phyloP scores from a whole-genome alignment of 2,797 vertebrate genomes.

The Molossus molossus region DNA sequence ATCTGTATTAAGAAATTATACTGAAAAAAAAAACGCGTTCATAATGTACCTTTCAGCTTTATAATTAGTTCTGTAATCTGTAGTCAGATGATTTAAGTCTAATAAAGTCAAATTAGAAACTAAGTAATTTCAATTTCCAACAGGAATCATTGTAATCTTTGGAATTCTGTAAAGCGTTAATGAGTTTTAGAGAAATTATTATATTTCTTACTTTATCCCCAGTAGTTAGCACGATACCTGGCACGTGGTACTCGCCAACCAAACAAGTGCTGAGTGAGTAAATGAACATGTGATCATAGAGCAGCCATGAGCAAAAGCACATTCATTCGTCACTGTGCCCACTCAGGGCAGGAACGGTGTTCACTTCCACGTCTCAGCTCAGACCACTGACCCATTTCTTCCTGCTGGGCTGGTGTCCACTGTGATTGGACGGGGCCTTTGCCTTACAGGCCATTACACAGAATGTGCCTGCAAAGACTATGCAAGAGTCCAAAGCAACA shows the following conservation, averaged over 20 bases:
- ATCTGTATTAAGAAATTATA: constrained; percentile 81
- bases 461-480: not conserved
- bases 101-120: constrained; percentile 80
- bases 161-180: constrained; percentile 77
- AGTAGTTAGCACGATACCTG: constrained; percentile 71
- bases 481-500: not conserved
- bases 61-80: constrained; percentile 86
- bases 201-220: constrained; percentile 75
- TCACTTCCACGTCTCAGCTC: not conserved
- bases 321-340: constrained; percentile 17
- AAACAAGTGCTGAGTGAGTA: constrained; percentile 72
- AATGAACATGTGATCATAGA: constrained; percentile 58
- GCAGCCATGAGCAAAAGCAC: constrained; percentile 55
- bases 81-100: constrained; percentile 83
- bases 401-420: not conserved
- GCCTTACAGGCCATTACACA: not conserved
- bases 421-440: not conserved
- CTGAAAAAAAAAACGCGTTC: constrained; percentile 67
- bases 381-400: not conserved
- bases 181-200: constrained; percentile 80
- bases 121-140: constrained; percentile 81
- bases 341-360: not conserved
- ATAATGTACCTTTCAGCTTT: constrained; percentile 80
- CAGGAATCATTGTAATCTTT: constrained; percentile 76
- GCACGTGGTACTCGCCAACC: constrained; percentile 64